A percentile compares a stretch with the other conserved stretches of the same genome.
Evolutionary conservation across 2,797 vertebrate genomes (phyloP).

Genomic region (Silurus lanzhouensis): DNA sequence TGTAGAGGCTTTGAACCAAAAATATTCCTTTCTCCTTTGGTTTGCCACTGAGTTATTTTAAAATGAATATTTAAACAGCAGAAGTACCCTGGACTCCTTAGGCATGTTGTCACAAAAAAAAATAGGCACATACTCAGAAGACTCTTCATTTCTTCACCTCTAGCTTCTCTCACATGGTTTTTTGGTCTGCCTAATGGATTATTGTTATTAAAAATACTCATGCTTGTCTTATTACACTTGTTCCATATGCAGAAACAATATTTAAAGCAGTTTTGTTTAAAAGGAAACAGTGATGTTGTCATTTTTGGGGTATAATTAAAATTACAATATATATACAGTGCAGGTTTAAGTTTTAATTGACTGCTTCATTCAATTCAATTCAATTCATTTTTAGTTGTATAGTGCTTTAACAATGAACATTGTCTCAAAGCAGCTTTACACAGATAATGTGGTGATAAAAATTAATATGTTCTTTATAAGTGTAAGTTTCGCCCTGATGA

Average conservation of each 20-base stretch:
- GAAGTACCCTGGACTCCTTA: constrained; percentile 72
- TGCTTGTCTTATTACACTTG: constrained; percentile 63
- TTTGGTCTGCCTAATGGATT: constrained; percentile 69
- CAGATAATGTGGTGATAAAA: too few relatives aligned
- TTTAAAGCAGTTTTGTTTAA: constrained; percentile 75
- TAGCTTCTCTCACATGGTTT: constrained; percentile 69
- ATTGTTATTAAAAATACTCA: constrained; percentile 63
- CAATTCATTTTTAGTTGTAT: too few relatives aligned
- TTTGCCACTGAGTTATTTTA: constrained; percentile 73
- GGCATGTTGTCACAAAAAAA: constrained; percentile 73
- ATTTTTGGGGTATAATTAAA: constrained; percentile 30
- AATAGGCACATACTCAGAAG: constrained; percentile 78
- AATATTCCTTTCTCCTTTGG: constrained; percentile 66
- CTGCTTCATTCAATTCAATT: neutral
- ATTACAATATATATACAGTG: constrained; percentile 32
- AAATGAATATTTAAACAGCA: constrained; percentile 79
- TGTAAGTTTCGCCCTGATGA: too few relatives aligned
- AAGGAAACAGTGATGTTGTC: constrained; percentile 63
- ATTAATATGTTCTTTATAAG: too few relatives aligned
- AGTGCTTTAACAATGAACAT: too few relatives aligned
- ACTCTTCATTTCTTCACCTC: constrained; percentile 38
- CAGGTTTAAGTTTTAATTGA: constrained; percentile 5
- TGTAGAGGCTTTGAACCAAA: constrained; percentile 95
- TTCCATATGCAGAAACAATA: constrained; percentile 68
- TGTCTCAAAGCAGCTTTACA: too few relatives aligned